Percentiles rank a stretch among this genome's conserved stretches.
These are phyloP conservation scores for Stratiomys singularior DNA, from an alignment of 2,888 invertebrate genomes.

Conservation along the genomic window DNA sequence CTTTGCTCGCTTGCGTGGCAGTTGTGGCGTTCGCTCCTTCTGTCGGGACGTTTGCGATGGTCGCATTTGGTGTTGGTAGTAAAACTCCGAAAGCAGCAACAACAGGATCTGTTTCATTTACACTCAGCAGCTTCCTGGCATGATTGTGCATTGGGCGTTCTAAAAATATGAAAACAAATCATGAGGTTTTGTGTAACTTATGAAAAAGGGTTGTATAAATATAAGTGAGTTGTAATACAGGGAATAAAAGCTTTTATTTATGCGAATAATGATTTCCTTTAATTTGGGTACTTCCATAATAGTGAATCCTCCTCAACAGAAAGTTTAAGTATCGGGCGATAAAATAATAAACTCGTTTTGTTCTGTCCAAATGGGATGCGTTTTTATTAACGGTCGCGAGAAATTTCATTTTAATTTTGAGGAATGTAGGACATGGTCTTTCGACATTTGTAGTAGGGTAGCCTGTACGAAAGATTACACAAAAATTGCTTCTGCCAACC, in stretches of 20 bases:
- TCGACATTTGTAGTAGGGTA: no score
- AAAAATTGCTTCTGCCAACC: no score
- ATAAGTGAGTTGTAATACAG: not conserved
- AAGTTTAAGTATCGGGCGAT: no score
- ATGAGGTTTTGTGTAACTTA: not conserved
- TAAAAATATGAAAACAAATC: not conserved
- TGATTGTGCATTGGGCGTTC: not conserved
- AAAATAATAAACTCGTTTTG: no score
- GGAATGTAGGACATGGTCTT: no score
- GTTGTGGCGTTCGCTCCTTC: constrained; percentile 9
- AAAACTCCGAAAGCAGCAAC: not conserved
- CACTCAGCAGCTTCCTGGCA: constrained; percentile 45
- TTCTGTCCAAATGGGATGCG: no score
- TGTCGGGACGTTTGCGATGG: not conserved
- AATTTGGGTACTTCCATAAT: no score
- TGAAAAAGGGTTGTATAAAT: not conserved
- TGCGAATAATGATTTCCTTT: no score
- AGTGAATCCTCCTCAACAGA: no score
- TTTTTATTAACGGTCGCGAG: no score
- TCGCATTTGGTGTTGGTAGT: not conserved
- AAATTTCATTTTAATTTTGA: no score
- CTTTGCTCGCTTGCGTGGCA: not conserved
- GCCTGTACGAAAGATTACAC: no score
- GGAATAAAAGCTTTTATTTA: not conserved
- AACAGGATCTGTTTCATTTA: not conserved